Evolutionary conservation across 1,140 invertebrate species (phyloP).

Genomic region (Metaphire vulgaris): DNA sequence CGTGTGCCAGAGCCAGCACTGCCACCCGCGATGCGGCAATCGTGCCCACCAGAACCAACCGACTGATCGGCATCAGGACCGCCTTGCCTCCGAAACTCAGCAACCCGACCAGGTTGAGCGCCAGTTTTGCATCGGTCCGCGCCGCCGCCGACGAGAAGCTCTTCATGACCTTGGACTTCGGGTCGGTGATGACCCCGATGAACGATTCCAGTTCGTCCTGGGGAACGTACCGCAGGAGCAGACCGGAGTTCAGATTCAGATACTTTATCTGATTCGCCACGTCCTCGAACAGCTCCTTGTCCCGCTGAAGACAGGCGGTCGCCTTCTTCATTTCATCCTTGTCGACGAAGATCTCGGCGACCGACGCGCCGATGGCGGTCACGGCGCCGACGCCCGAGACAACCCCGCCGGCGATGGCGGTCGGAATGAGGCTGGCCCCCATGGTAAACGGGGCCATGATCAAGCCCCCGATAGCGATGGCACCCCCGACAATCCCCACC

Average conservation of each 20-base stretch:
- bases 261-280: not conserved
- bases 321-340: not conserved
- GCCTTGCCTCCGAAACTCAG: not conserved
- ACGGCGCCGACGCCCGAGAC: not conserved
- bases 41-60: not conserved
- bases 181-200: not conserved
- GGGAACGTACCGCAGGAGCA: not conserved
- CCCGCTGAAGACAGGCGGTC: not conserved
- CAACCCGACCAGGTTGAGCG: not conserved
- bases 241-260: not conserved
- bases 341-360: not conserved
- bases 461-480: not conserved
- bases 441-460: not conserved
- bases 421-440: not conserved
- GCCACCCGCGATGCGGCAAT: not conserved
- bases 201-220: not conserved
- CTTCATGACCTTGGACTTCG: not conserved
- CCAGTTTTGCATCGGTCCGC: not conserved
- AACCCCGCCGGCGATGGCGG: not conserved
- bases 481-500: not conserved
- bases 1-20: not conserved
- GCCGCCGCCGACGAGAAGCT: not conserved
- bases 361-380: not conserved
- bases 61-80: not conserved
- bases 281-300: not conserved